Evolutionary conservation across 2,797 vertebrate species (phyloP).

Genomic region (Euthynnus affinis): DNA sequence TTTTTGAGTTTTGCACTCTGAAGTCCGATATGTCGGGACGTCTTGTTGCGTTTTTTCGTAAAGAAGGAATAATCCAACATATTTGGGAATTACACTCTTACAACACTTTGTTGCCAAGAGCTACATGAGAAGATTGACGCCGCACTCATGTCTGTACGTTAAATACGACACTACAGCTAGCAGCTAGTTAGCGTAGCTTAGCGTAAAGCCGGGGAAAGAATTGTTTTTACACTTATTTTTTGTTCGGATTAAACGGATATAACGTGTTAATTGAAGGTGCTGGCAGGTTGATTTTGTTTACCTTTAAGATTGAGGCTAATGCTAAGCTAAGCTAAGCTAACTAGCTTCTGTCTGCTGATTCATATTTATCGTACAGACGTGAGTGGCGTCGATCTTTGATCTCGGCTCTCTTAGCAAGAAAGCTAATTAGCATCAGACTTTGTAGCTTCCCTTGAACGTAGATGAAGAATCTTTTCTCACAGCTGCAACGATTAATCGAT

Average conservation of each 20-base stretch:
- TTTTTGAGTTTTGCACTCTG: too few relatives aligned
- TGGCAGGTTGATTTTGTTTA: neutral
- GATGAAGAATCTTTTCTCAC: neutral
- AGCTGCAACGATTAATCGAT: neutral
- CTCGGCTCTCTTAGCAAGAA: neutral
- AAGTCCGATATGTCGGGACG: too few relatives aligned
- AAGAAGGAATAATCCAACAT: neutral
- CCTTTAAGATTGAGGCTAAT: neutral
- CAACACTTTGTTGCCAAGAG: neutral
- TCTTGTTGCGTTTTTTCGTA: too few relatives aligned
- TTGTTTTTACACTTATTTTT: neutral
- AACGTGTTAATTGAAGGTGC: neutral
- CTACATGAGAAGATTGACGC: neutral
- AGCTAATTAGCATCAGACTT: neutral
- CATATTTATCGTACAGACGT: too few relatives aligned
- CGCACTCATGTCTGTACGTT: too few relatives aligned
- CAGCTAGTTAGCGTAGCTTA: neutral
- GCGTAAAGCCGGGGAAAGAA: neutral
- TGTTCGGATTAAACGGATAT: neutral
- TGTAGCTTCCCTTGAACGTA: neutral
- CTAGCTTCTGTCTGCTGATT: too few relatives aligned
- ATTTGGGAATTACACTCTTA: neutral
- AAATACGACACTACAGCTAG: neutral
- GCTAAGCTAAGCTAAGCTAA: conserved; percentile 4
- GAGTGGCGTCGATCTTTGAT: neutral